A percentile compares a stretch with the other conserved stretches of the same genome.
Conservation (phyloP, 92 coral and sea anemone genomes). For the Epizoanthus stellaris region DNA sequence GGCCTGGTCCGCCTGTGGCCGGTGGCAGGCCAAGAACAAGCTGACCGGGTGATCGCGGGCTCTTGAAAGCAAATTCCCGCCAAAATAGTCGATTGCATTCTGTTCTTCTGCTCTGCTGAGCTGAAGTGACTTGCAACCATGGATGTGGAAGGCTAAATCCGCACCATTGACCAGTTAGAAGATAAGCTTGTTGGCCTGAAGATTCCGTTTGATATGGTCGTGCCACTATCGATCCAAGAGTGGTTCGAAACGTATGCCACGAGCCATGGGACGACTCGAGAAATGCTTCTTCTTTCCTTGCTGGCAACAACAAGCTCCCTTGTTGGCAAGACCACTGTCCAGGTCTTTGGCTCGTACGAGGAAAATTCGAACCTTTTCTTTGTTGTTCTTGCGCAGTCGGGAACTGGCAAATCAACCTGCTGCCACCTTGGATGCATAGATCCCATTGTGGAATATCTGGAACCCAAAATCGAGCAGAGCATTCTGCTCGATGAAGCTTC, state of each 20-base stretch:
- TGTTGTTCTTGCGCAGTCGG: slow-evolving; percentile 22
- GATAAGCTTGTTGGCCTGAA: neutral
- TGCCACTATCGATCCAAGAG: slow-evolving; percentile 8
- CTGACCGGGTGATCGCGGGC: slow-evolving; percentile 15
- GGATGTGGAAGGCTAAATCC: slow-evolving; percentile 20
- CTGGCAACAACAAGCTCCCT: slow-evolving; percentile 27
- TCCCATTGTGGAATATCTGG: slow-evolving; percentile 25
- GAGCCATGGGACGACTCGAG: neutral
- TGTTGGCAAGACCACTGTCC: slow-evolving; percentile 24
- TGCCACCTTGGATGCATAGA: slow-evolving; percentile 25
- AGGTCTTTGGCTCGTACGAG: slow-evolving; percentile 20
- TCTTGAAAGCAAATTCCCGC: neutral
- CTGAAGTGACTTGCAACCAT: neutral
- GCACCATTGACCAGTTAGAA: slow-evolving; percentile 11
- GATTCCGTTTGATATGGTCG: slow-evolving; percentile 7
- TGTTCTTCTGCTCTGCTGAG: neutral
- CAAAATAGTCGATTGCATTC: neutral
- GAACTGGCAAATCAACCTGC: slow-evolving; percentile 12
- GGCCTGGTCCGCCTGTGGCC: neutral
- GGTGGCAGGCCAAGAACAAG: neutral
- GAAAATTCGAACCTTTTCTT: slow-evolving; percentile 30
- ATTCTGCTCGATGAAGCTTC: slow-evolving; percentile 38
- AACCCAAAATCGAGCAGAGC: slow-evolving; percentile 43
- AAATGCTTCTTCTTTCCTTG: slow-evolving; percentile 24
- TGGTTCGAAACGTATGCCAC: slow-evolving; percentile 14